Conservation (phyloP, 2,113 vertebrate species). For the Notarius quadriscutis region DNA sequence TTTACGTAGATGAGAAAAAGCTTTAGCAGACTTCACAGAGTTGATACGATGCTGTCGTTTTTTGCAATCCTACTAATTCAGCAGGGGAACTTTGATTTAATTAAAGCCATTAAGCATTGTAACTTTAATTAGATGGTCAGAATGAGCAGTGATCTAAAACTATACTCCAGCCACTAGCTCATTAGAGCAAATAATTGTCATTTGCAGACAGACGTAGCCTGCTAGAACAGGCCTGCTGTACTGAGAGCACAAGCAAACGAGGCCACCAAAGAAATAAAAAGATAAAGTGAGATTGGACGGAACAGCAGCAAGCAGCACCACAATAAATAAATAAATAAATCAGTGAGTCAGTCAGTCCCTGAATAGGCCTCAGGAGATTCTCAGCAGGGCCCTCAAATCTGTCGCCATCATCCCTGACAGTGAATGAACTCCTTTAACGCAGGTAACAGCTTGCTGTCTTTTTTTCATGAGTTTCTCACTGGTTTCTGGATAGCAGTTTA, state of each 20-base stretch:
- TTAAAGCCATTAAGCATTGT: conserved; percentile 42
- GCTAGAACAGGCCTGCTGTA: neutral
- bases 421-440: conserved; percentile 34
- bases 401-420: conserved; percentile 15
- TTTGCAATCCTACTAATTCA: conserved; percentile 28
- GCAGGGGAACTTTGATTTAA: conserved; percentile 42
- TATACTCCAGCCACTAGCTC: conserved; percentile 43
- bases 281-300: neutral
- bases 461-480: neutral
- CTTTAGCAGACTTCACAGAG: neutral
- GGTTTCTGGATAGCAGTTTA: conserved; percentile 17
- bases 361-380: conserved; percentile 18
- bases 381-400: conserved; percentile 32
- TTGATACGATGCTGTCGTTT: conserved; percentile 35
- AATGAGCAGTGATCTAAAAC: conserved; percentile 47
- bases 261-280: neutral
- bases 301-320: neutral
- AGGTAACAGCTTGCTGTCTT: conserved; percentile 35
- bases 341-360: neutral
- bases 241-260: conserved; percentile 11
- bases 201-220: conserved; percentile 4
- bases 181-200: conserved; percentile 56
- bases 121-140: conserved; percentile 52
- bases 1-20: neutral
- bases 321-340: neutral